Evolutionary conservation across 2,113 vertebrate species (phyloP).

Genomic region (Hepsetus odoe): DNA sequence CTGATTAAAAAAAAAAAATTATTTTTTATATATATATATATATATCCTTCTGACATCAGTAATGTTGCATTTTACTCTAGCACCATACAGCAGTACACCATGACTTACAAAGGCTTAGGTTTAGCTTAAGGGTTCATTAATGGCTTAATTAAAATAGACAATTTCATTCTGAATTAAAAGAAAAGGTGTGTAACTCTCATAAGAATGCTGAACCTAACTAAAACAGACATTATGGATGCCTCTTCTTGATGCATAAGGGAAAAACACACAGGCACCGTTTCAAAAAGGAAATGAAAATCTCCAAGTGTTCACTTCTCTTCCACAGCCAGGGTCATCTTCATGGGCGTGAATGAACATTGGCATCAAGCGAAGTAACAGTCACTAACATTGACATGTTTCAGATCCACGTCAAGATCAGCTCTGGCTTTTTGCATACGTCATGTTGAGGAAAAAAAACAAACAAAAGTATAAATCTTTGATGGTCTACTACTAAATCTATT

Average conservation of each 20-base stretch:
- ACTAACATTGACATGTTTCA: conserved; percentile 57
- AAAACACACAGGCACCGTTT: conserved; percentile 2
- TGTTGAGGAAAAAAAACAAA: conserved; percentile 19
- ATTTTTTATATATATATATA: too few relatives aligned
- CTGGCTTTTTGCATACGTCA: conserved; percentile 65
- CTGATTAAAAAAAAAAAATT: conserved; percentile 13
- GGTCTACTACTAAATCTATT: conserved; percentile 16
- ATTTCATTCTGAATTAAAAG: conserved; percentile 1
- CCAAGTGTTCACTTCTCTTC: neutral
- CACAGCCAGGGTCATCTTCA: conserved; percentile 20
- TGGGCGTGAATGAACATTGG: conserved; percentile 51
- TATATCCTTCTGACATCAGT: conserved; percentile 48
- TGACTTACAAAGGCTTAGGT: conserved; percentile 34
- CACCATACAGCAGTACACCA: conserved; percentile 37
- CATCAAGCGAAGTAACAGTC: conserved; percentile 58
- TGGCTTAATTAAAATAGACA: conserved; percentile 1
- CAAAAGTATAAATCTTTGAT: conserved; percentile 56
- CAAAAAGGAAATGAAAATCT: conserved; percentile 12
- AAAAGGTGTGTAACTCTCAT: conserved; percentile 8
- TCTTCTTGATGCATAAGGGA: neutral
- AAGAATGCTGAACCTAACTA: neutral
- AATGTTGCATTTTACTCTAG: conserved; percentile 41
- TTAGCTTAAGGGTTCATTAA: conserved; percentile 21
- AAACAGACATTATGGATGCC: neutral
- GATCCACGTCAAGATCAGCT: conserved; percentile 40